Evolutionary conservation across 2,797 vertebrate genomes (phyloP), one percentile per base, ranked within the genome.

Genomic region (Etheostoma perlongum): DNA sequence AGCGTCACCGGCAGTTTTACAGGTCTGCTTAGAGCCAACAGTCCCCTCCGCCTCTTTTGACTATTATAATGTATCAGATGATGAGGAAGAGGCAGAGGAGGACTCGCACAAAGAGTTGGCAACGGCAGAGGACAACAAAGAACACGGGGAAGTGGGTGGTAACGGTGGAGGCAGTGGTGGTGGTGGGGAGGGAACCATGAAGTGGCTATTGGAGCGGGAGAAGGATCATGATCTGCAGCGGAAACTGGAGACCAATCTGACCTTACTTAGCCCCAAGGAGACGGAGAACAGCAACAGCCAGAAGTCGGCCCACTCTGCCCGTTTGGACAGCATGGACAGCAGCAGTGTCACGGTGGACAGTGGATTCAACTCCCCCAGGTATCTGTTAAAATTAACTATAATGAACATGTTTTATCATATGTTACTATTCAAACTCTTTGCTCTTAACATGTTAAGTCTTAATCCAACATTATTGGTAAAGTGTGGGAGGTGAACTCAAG

Each of bases 331-430:
- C 93, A 99, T 99, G 97, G 99, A 99, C 94, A 99, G 98, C 96
- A 99, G 98, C 96, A 99, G 98, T 86, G 98, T 99, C 86, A 99
- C 98, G 0, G 98, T 99, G 93, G 98, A 99, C 95, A 99, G 98
- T 91, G 98, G 99, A 91, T 99, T 99, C 95, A 99, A 99, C 95
- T 99, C 99, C 76, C 98, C 99, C 95, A 98, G 99, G 98, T 99
- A 97, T n/a, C 81, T 79, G 36, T 62, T 46, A 4, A 67, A 16
- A 67, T 40, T 1, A 57, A 42, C 51, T 58, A 14, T 3, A 4
- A 8, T 8, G 1, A 10, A 25, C 44, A 15, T 14, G 13, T 19
- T 2, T 47, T 33, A 25, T 57, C 11, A 30, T 6, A 1, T 30
- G 10, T 52, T 23, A 65, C 2, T 6, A 44, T 11, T 25, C 6